Evolutionary conservation across 2,797 vertebrate species (phyloP), one percentile per base, ranked within the genome.

Genomic region (Staurois parvus): DNA sequence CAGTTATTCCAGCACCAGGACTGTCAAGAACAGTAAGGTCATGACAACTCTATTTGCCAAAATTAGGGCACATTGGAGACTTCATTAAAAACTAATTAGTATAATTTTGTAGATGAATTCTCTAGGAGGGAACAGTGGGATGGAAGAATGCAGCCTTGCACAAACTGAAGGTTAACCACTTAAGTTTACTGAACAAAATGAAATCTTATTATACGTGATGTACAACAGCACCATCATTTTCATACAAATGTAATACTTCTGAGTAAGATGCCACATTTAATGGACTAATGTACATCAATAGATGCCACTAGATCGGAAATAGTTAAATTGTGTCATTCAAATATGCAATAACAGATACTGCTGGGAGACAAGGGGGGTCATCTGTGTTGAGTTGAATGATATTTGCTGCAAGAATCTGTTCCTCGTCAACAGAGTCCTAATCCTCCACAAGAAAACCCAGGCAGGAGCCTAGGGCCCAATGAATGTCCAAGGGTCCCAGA

Each of bases 51-150:
- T 62, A 85, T 85, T 67, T 85, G 69, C 76, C 76, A 79, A 74
- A 85, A 84, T 72, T 72, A 79, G 76, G 76, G 76, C 76, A 84
- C 83, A 79, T 79, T 79, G 84, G 84, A 79, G 84, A 79, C 76
- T 79, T 85, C 84, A 79, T 85, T 85, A 79, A 84, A 85, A 85
- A 85, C 84, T 79, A 74, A 85, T 85, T 79, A 85, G 84, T 79
- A 72, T 85, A 72, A 79, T 79, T 85, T 85, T 85, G 64, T 85
- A 73, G 59, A 74, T 29, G 37, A 79, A 85, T 73, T 64, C 76
- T 79, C 70, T 29, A 30, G 69, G 69, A 85, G 73, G 84, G 24
- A 37, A 67, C 72, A 48, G 40, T 45, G 72, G 72, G 81, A 48
- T 32, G 81, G 72, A 73, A 67, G 62, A 52, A 45, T 40, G 52